Base-by-base conservation (phyloP, 2,888 invertebrate species). In the Hypolimnas misippus region DNA sequence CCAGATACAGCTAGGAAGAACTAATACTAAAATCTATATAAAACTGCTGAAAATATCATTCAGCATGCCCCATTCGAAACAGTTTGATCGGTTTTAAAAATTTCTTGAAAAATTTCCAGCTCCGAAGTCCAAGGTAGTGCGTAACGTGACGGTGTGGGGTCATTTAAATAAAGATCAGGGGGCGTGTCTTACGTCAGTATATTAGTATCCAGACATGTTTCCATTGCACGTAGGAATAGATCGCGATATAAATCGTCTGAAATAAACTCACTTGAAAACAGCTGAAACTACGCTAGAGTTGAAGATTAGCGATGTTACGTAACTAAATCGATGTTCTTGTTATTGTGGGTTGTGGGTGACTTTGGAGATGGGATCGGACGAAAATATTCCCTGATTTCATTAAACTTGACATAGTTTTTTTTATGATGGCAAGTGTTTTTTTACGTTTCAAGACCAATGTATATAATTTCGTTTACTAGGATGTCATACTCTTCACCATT, bases 151-250 rank as follows among this genome's bases (percentile, higher is more conserved):
- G 79, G 61, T 29, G 52, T 69, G 65, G 66, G 63, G 62, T 72
- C 70, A 69, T 70, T 73, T 67, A 67, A 71, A 72, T 70, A 73
- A 57, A 67, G 55, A 38, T 46, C 38, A 68, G 70, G 65, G 70
- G 79, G 77, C 73, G 79, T 70, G 79, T 62, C 25, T 54, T 68
- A 66, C 77, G 75, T 76, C 73, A 74, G 63, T 42, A 21, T n/a
- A n/a, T n/a, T n/a, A n/a, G n/a, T n/a, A 35, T 35, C 33, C 52
- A n/a, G 35, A n/a, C 21, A 35, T 51, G 17, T 46, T 51, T 57
- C n/a, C n/a, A 40, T 57, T 31, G 35, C 7, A n/a, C 12, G 19
- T 19, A 21, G 35, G 50, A 29, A 14, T 33, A 2, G 12, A 19
- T 46, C 33, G 8, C 40, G 5, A n/a, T 62, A 53, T 51, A 31